Conservation (phyloP, 1,140 invertebrate genomes). For the Drosophila busckii region DNA sequence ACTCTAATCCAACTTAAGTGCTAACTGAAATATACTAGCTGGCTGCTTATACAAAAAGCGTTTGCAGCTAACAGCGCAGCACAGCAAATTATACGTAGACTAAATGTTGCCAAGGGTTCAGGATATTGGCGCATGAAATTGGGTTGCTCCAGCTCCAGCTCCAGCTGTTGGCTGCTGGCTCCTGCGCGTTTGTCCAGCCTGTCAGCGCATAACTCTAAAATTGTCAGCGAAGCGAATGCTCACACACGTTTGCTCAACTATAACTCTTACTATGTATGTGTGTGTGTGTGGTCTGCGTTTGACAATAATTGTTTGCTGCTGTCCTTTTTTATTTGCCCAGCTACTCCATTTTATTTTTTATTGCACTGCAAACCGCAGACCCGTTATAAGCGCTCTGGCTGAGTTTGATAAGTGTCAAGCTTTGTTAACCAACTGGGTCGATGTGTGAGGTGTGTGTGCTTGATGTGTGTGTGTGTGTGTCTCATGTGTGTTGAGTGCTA, state of each 20-base stretch:
- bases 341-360: slow-evolving; percentile 39
- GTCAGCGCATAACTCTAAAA: slow-evolving; percentile 31
- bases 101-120: slow-evolving; percentile 30
- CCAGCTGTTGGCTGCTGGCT: not conserved
- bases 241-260: not conserved
- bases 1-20: slow-evolving; percentile 48
- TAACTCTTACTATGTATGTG: not conserved
- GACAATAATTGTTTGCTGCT: slow-evolving; percentile 65
- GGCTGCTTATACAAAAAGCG: slow-evolving; percentile 44
- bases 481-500: not conserved
- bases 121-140: not conserved
- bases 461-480: slow-evolving; percentile 4
- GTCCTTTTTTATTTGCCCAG: slow-evolving; percentile 50
- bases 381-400: slow-evolving; percentile 33
- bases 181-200: not conserved
- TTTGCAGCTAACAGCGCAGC: slow-evolving; percentile 38
- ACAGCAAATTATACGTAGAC: slow-evolving; percentile 52
- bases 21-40: slow-evolving; percentile 9
- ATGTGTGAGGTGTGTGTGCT: slow-evolving; percentile 2
- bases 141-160: too few relatives aligned
- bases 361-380: slow-evolving; percentile 32
- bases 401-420: slow-evolving; percentile 41
- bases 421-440: slow-evolving; percentile 38
- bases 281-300: slow-evolving; percentile 39
- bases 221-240: slow-evolving; percentile 2